A percentile compares a stretch with the other conserved stretches of the same genome.
These are phyloP conservation scores for Gambusia affinis DNA, from an alignment of 2,113 vertebrate genomes.

Conservation along the genomic window DNA sequence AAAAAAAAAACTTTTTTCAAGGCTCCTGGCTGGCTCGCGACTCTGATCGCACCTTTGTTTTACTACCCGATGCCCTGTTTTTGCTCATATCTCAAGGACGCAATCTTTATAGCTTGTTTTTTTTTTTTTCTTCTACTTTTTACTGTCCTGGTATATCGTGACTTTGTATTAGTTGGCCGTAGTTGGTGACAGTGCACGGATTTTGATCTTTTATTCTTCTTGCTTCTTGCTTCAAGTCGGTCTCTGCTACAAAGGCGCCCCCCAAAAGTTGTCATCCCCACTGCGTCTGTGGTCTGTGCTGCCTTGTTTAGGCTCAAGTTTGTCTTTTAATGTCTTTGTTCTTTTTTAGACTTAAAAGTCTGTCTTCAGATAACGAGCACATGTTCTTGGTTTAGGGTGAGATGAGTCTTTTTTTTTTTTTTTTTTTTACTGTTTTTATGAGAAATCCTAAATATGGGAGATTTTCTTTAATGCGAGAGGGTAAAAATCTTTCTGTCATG, in stretches of 20 bases:
- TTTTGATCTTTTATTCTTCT: conserved; percentile 40
- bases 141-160: conserved; percentile 43
- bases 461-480: conserved; percentile 53
- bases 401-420: conserved; percentile 36
- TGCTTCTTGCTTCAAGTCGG: conserved; percentile 62
- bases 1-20: conserved; percentile 43
- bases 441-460: conserved; percentile 46
- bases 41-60: conserved; percentile 39
- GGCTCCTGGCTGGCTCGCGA: conserved; percentile 52
- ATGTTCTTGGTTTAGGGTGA: conserved; percentile 67
- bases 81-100: conserved; percentile 57
- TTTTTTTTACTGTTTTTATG: conserved; percentile 10
- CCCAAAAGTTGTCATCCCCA: conserved; percentile 56
- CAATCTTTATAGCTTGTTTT: conserved; percentile 52
- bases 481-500: conserved; percentile 47
- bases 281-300: conserved; percentile 65
- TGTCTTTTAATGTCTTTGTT: conserved; percentile 68
- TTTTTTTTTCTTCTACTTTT: conserved; percentile 10
- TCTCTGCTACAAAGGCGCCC: conserved; percentile 63
- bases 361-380: conserved; percentile 69
- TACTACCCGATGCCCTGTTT: conserved; percentile 38
- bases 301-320: conserved; percentile 70
- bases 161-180: conserved; percentile 46
- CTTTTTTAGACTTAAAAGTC: conserved; percentile 63
- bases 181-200: conserved; percentile 33